These are phyloP conservation scores for Oscheius sp. DNA, from an alignment of 2,888 invertebrate genomes.

Conservation along the genomic window DNA sequence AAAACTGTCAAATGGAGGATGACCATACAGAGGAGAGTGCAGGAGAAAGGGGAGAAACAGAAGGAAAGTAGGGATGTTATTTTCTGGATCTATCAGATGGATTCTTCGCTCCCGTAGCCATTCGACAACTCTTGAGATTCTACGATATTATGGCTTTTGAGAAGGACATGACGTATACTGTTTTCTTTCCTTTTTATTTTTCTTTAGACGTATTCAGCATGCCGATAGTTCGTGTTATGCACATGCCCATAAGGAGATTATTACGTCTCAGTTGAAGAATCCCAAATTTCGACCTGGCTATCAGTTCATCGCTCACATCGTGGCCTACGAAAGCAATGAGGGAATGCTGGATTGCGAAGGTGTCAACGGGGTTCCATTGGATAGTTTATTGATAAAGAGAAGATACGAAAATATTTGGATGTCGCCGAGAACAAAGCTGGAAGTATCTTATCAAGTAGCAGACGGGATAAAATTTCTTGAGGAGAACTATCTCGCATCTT, in stretches of 20 bases:
- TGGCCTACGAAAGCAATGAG: constrained; percentile 17
- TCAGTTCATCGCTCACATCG: constrained; percentile 17
- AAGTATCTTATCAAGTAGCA: constrained; percentile 25
- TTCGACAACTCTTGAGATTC: background rate
- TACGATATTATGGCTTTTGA: constrained; percentile 1
- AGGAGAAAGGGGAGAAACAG: background rate
- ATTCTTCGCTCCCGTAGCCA: background rate
- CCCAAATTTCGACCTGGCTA: background rate
- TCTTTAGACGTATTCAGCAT: constrained; percentile 9
- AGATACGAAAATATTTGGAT: constrained; percentile 21
- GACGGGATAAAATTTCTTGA: constrained; percentile 29
- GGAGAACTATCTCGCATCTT: constrained; percentile 12
- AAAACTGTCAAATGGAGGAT: too few relatives aligned
- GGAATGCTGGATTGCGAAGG: constrained; percentile 1
- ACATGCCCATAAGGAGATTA: constrained; percentile 1
- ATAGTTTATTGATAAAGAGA: constrained; percentile 21
- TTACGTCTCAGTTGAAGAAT: background rate
- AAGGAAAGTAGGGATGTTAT: constrained; percentile 1
- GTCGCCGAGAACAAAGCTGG: constrained; percentile 6
- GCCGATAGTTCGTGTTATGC: constrained; percentile 11
- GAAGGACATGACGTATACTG: constrained; percentile 17
- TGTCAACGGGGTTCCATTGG: constrained; percentile 11
- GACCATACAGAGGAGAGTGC: background rate
- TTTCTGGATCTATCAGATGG: background rate
- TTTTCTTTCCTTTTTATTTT: background rate